These are phyloP conservation scores for Decapterus maruadsi DNA, from an alignment of 2,797 vertebrate genomes.

Conservation along the genomic window DNA sequence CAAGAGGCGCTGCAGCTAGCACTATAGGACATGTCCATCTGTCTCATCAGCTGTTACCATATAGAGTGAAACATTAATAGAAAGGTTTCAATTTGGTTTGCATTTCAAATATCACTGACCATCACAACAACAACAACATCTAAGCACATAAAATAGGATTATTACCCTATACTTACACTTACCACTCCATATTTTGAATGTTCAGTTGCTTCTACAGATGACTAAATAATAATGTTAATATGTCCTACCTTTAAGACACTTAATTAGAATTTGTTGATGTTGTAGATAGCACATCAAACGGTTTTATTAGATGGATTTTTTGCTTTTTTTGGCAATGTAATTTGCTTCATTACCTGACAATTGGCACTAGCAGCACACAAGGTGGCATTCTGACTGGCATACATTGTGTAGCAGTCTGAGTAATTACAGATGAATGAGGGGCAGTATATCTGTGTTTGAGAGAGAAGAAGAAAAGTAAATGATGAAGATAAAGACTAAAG, in stretches of 20 bases:
- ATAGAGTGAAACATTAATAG: constrained; percentile 44
- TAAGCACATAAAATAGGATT: neutral
- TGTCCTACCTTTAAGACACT: neutral
- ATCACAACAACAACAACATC: neutral
- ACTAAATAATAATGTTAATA: neutral
- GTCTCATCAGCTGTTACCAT: constrained; percentile 77
- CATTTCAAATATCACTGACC: neutral
- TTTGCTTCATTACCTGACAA: constrained; percentile 81
- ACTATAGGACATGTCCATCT: constrained; percentile 67
- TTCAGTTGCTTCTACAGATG: neutral
- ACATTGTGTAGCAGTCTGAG: constrained; percentile 77
- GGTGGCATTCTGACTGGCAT: constrained; percentile 62
- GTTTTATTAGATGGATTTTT: constrained; percentile 3
- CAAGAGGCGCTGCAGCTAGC: constrained; percentile 80
- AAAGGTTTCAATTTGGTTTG: neutral
- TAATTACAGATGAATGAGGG: constrained; percentile 79
- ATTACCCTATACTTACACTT: neutral
- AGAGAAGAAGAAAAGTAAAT: neutral
- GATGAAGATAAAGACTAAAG: constrained; percentile 1
- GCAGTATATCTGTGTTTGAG: constrained; percentile 75
- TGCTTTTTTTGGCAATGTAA: constrained; percentile 4
- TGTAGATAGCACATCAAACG: neutral
- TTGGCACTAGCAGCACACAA: constrained; percentile 39
- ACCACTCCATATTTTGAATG: neutral
- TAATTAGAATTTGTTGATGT: neutral